Conservation (phyloP, 2,113 vertebrate genomes). For the Chrysemys picta region DNA sequence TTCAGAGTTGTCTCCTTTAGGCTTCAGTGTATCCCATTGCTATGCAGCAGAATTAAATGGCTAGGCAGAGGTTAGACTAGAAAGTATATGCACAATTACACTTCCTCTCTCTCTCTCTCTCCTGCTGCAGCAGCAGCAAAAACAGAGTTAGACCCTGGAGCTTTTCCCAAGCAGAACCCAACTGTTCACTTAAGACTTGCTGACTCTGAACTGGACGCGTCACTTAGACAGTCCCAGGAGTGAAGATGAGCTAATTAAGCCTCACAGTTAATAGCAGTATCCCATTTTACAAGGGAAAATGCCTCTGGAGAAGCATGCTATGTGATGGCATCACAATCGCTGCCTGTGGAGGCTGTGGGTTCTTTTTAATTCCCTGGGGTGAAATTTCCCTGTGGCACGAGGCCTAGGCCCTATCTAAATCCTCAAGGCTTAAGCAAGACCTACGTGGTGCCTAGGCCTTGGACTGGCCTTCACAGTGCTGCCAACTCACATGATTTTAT, state of each 20-base stretch:
- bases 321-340: not conserved
- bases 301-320: not conserved
- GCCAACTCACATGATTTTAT: not conserved
- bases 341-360: not conserved
- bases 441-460: not conserved
- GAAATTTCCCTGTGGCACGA: not conserved
- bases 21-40: not conserved
- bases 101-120: fast-evolving
- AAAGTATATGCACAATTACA: not conserved
- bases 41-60: not conserved
- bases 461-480: not conserved
- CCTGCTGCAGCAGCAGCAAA: not conserved
- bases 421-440: not conserved
- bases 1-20: not conserved
- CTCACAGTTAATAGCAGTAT: not conserved
- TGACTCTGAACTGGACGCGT: not conserved
- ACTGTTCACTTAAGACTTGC: not conserved
- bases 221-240: not conserved
- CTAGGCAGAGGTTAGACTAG: not conserved
- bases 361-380: not conserved
- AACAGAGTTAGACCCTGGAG: not conserved
- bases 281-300: not conserved
- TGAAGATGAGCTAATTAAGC: not conserved
- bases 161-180: not conserved
- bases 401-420: not conserved